phyloP scores from a whole-genome alignment of 2,888 invertebrate genomes.

The Colletes collaris region DNA sequence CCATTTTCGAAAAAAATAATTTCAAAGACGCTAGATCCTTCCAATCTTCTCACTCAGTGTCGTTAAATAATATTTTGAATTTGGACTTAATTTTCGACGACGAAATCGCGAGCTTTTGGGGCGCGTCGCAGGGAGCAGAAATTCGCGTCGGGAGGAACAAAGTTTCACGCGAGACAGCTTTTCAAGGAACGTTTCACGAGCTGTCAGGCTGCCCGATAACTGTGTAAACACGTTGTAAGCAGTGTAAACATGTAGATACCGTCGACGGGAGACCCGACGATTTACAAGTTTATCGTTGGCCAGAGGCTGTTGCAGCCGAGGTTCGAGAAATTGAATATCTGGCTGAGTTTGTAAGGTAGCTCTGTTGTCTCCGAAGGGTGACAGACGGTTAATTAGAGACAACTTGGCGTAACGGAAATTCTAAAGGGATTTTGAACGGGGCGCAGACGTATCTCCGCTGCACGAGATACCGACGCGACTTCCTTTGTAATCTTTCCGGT shows the following conservation, averaged over 20 bases:
- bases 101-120: too few relatives aligned
- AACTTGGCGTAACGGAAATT: slow-evolving; percentile 31
- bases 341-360: slow-evolving; percentile 28
- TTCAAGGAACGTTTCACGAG: background rate
- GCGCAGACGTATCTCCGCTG: background rate
- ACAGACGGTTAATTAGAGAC: slow-evolving; percentile 61
- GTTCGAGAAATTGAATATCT: slow-evolving; percentile 35
- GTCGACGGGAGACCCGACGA: background rate
- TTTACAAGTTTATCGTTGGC: slow-evolving; percentile 38
- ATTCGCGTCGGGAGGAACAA: background rate
- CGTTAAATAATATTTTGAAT: too few relatives aligned
- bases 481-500: too few relatives aligned
- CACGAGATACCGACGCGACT: too few relatives aligned
- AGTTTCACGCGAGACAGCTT: background rate
- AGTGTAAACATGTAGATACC: slow-evolving; percentile 38
- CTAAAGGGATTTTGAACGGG: slow-evolving; percentile 41
- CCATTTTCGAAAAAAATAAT: too few relatives aligned
- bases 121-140: background rate
- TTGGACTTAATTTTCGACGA: too few relatives aligned
- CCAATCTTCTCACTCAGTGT: too few relatives aligned
- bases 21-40: too few relatives aligned
- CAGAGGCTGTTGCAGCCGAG: slow-evolving; percentile 18
- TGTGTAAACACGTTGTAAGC: slow-evolving; percentile 19
- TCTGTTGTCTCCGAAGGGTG: slow-evolving; percentile 32
- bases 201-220: background rate